These are phyloP conservation scores for Thymelicus lineola DNA, from an alignment of 2,888 invertebrate genomes.

Conservation along the genomic window DNA sequence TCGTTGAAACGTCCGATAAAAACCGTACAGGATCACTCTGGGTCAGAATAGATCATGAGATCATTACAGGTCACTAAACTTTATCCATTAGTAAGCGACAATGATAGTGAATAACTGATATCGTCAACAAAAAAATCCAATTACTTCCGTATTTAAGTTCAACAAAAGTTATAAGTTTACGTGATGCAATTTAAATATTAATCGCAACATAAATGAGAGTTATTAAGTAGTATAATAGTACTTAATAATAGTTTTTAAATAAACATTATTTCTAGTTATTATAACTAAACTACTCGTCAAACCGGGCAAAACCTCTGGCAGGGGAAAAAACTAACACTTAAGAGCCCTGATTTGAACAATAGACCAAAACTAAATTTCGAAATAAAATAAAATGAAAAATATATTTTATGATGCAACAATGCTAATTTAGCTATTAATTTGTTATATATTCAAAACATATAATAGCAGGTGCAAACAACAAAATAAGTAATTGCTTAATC, in stretches of 20 bases:
- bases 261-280: too few relatives aligned
- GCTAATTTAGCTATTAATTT: too few relatives aligned
- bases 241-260: not conserved
- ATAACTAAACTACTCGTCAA: too few relatives aligned
- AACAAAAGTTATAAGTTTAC: not conserved
- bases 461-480: not conserved
- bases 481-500: not conserved
- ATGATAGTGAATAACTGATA: constrained; percentile 10
- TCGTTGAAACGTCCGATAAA: constrained; percentile 49
- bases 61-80: constrained; percentile 43
- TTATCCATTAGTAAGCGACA: constrained; percentile 23
- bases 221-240: not conserved
- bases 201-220: not conserved
- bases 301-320: too few relatives aligned
- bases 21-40: constrained; percentile 45
- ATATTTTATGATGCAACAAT: too few relatives aligned
- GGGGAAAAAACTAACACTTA: too few relatives aligned
- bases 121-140: constrained; percentile 25
- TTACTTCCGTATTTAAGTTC: constrained; percentile 9
- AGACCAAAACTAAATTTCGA: too few relatives aligned
- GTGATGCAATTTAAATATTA: constrained; percentile 1
- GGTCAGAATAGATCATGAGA: constrained; percentile 40
- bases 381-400: too few relatives aligned
- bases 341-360: too few relatives aligned
- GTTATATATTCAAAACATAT: not conserved